These are phyloP conservation scores for Tolypeutes matacus DNA, from an alignment of 2,797 vertebrate genomes.

Conservation along the genomic window DNA sequence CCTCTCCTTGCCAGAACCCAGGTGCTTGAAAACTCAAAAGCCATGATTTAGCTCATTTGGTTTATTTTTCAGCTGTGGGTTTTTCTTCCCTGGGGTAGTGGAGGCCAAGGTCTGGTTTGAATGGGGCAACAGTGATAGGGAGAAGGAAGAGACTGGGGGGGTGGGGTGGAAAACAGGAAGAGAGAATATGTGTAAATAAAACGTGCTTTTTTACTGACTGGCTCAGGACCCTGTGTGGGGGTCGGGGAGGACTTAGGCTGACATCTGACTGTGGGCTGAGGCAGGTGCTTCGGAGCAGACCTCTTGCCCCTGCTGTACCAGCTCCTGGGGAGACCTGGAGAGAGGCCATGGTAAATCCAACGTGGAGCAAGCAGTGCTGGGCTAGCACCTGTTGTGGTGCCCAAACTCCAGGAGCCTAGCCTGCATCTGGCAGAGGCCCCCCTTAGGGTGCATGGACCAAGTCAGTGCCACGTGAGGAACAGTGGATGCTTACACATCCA, in stretches of 20 bases:
- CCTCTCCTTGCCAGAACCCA: not conserved
- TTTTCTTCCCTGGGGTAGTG: not conserved
- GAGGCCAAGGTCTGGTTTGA: slow-evolving; percentile 28
- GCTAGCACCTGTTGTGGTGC: not conserved
- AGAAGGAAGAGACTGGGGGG: not conserved
- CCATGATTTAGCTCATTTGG: not conserved
- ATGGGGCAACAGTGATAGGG: not conserved
- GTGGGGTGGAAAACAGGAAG: not conserved
- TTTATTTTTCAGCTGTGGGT: not conserved
- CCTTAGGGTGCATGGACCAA: not conserved
- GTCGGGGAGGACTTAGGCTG: not conserved
- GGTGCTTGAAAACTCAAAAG: not conserved
- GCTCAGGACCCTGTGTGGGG: not conserved
- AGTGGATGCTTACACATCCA: not conserved
- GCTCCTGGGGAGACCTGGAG: not conserved
- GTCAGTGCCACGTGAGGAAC: not conserved
- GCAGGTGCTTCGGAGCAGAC: not conserved
- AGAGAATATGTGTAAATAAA: not conserved
- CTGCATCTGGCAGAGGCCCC: not conserved
- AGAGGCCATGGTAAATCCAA: not conserved
- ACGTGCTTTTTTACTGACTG: not conserved
- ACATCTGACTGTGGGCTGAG: not conserved
- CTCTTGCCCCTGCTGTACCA: not conserved
- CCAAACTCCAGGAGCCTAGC: not conserved
- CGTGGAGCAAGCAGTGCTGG: not conserved